These are phyloP conservation scores for Cosmia trapezina DNA, from an alignment of 2,888 invertebrate genomes.

Conservation along the genomic window DNA sequence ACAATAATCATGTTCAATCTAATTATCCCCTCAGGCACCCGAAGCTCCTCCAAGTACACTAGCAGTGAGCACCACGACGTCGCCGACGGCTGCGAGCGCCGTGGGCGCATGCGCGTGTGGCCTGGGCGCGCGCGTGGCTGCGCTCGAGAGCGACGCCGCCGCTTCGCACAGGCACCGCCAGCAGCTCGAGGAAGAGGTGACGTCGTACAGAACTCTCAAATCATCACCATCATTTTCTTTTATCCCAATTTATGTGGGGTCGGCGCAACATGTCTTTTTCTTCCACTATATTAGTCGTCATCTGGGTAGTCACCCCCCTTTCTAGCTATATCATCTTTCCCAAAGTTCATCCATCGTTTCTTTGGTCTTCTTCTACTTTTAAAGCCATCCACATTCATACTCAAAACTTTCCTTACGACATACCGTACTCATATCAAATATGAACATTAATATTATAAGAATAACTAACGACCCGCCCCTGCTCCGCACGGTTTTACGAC, in stretches of 20 bases:
- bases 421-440: too few species aligned
- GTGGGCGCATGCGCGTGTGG: slow-evolving; percentile 78
- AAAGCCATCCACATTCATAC: too few species aligned
- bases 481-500: too few species aligned
- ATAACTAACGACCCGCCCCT: too few species aligned
- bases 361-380: too few species aligned
- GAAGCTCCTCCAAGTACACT: slow-evolving; percentile 2
- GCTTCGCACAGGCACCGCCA: slow-evolving; percentile 74
- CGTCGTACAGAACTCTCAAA: not conserved
- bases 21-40: slow-evolving; percentile 9
- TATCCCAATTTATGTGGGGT: not conserved
- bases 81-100: not conserved
- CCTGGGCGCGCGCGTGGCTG: slow-evolving; percentile 85
- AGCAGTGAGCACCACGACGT: not conserved
- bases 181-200: slow-evolving; percentile 83
- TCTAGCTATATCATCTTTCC: too few species aligned
- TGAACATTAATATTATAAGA: too few species aligned
- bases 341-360: too few species aligned
- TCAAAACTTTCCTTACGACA: too few species aligned
- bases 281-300: too few species aligned
- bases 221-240: not conserved
- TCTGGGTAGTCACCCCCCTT: too few species aligned
- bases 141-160: slow-evolving; percentile 87
- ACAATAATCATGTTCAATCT: not conserved
- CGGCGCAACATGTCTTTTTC: not conserved